Evolutionary conservation across 2,888 invertebrate genomes (phyloP).

Genomic region (Drosophila putrida): DNA sequence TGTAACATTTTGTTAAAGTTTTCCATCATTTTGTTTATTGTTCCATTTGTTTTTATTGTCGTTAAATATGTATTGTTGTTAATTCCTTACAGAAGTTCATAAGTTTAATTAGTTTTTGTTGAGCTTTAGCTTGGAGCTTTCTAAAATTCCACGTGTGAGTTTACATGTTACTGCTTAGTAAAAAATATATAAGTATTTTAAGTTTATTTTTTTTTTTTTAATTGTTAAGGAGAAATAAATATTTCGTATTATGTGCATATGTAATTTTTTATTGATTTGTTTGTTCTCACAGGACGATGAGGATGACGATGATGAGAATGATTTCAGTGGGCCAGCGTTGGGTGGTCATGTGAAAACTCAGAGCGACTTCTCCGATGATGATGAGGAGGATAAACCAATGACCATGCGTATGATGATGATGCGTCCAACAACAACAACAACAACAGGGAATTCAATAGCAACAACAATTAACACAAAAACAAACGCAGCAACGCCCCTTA

Average conservation of each 20-base stretch:
- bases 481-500: constrained; percentile 48
- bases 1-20: background rate
- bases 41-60: constrained; percentile 7
- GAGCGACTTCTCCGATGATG: constrained; percentile 85
- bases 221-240: background rate
- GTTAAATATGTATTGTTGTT: constrained; percentile 32
- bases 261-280: background rate
- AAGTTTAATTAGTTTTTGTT: constrained; percentile 23
- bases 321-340: constrained; percentile 85
- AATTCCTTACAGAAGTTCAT: constrained; percentile 4
- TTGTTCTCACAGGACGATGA: constrained; percentile 67
- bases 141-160: constrained; percentile 21
- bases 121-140: constrained; percentile 29
- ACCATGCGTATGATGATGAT: constrained; percentile 84
- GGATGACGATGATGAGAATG: constrained; percentile 85
- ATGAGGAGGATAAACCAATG: constrained; percentile 86
- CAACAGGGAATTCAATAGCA: constrained; percentile 59
- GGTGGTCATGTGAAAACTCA: constrained; percentile 84
- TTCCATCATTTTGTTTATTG: constrained; percentile 14
- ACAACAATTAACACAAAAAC: constrained; percentile 58
- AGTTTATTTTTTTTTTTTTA: background rate
- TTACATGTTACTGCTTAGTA: constrained; percentile 26
- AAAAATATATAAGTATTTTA: constrained; percentile 12
- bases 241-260: background rate
- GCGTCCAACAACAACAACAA: constrained; percentile 69